phyloP scores from a whole-genome alignment of 2,113 vertebrate species.

The Sylvilagus bachmani region DNA sequence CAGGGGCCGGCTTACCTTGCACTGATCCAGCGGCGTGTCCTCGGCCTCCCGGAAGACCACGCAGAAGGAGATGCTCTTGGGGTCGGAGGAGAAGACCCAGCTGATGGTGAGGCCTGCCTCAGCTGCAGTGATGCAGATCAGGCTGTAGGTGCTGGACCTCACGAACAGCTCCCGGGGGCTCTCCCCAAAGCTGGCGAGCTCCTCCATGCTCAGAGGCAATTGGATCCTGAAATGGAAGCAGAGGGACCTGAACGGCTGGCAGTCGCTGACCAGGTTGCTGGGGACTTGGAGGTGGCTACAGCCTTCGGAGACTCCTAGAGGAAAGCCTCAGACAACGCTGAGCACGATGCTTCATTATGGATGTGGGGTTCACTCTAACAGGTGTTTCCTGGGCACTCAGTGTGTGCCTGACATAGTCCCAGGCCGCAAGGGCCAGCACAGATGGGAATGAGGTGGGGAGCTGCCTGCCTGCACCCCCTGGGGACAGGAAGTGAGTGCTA shows the following conservation, averaged over 20 bases:
- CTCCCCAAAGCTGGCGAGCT: constrained; percentile 92
- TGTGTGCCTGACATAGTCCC: background rate
- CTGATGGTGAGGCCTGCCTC: constrained; percentile 91
- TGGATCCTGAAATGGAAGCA: constrained; percentile 87
- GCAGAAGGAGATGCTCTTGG: constrained; percentile 97
- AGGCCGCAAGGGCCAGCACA: background rate
- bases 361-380: accelerated
- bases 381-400: background rate
- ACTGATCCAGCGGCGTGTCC: constrained; percentile 91
- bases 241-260: background rate
- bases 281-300: background rate
- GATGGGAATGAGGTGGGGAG: accelerated
- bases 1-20: constrained; percentile 89
- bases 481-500: accelerated
- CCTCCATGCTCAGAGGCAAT: constrained; percentile 91
- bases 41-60: constrained; percentile 93
- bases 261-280: background rate
- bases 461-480: accelerated
- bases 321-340: background rate
- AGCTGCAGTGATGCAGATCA: constrained; percentile 90
- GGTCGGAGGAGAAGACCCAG: constrained; percentile 97
- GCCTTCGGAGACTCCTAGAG: background rate
- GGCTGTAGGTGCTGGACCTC: constrained; percentile 95
- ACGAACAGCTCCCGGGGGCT: constrained; percentile 94
- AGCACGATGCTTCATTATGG: background rate